These are phyloP conservation scores for Anseranas semipalmata DNA, from an alignment of 2,113 vertebrate species.

Conservation along the genomic window DNA sequence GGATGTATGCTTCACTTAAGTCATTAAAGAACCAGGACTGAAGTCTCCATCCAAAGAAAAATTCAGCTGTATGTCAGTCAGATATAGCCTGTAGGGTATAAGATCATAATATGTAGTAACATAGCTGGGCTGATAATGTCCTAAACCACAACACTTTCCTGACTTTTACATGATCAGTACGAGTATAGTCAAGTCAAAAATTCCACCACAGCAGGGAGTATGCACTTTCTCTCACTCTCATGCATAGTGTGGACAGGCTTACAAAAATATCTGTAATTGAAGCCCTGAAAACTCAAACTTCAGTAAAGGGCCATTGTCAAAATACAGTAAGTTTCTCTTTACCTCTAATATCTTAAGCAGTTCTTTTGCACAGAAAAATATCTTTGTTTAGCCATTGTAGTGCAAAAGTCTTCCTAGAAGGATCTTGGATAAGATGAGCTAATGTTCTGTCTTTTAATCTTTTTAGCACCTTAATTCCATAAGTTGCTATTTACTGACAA, in stretches of 20 bases:
- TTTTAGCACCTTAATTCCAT: background rate
- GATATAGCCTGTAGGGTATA: background rate
- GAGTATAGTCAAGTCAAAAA: background rate
- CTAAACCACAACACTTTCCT: background rate
- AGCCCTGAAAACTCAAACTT: background rate
- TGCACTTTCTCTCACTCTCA: background rate
- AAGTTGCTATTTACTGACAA: background rate
- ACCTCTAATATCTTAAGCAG: background rate
- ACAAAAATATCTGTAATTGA: background rate
- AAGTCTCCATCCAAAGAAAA: background rate
- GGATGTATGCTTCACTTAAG: background rate
- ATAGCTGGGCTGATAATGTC: background rate
- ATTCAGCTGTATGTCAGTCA: background rate
- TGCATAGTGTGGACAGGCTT: background rate
- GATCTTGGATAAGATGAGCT: background rate
- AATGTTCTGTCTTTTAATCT: background rate
- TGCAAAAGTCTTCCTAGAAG: background rate
- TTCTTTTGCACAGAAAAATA: background rate
- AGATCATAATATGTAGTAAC: background rate
- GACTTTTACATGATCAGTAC: background rate
- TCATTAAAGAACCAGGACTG: background rate
- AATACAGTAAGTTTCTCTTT: background rate
- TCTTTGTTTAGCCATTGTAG: background rate
- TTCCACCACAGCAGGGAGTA: background rate
- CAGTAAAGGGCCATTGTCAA: background rate